Percentiles rank a stretch among this genome's conserved stretches.
These are phyloP conservation scores for Drosophila leontia DNA, from an alignment of 1,140 invertebrate genomes.

Conservation along the genomic window DNA sequence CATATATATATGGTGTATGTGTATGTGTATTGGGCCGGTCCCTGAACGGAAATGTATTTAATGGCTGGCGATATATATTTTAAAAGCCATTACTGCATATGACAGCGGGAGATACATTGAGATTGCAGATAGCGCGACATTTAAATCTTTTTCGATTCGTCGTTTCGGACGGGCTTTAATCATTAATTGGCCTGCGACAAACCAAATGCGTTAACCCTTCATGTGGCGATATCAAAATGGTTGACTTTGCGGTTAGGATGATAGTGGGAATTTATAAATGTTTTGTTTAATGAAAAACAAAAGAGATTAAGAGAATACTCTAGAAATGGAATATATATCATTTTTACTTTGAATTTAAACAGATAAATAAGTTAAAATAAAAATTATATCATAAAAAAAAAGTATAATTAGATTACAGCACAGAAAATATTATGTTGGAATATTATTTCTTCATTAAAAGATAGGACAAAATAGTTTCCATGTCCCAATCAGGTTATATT, in stretches of 20 bases:
- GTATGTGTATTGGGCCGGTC: slow-evolving; percentile 8
- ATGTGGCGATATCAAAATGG: neutral
- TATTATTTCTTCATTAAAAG: no score
- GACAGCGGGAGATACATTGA: slow-evolving; percentile 59
- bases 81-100: slow-evolving; percentile 64
- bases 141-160: slow-evolving; percentile 31
- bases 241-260: neutral
- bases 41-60: slow-evolving; percentile 57
- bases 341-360: no score
- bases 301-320: neutral
- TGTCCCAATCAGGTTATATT: neutral
- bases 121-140: slow-evolving; percentile 27
- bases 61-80: slow-evolving; percentile 62
- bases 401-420: no score
- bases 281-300: neutral
- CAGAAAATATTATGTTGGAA: no score
- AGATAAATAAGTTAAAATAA: no score
- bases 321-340: no score
- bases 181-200: slow-evolving; percentile 32
- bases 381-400: no score
- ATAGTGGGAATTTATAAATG: neutral
- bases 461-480: neutral
- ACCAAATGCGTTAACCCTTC: slow-evolving; percentile 5
- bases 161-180: slow-evolving; percentile 30
- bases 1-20: neutral